These are phyloP conservation scores for Lepilemur ruficaudatus DNA, from an alignment of 2,797 vertebrate species.

Conservation along the genomic window DNA sequence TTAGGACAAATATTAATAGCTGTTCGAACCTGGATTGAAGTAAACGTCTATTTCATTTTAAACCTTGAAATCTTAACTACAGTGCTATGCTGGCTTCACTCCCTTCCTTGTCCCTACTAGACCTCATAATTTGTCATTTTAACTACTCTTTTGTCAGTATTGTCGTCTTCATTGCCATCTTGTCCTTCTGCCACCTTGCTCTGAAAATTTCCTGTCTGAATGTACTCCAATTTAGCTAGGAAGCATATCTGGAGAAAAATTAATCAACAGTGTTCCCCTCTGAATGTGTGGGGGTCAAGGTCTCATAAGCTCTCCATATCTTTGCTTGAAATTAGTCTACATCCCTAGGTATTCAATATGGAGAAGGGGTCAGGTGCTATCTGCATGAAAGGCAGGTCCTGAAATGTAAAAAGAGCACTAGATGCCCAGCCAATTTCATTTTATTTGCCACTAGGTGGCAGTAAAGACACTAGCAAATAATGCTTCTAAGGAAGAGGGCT, in stretches of 20 bases:
- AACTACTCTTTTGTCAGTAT: neutral
- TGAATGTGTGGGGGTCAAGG: neutral
- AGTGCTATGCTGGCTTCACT: neutral
- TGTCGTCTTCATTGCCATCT: neutral
- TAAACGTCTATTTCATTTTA: neutral
- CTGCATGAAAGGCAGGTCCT: neutral
- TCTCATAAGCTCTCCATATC: neutral
- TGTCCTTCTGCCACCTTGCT: neutral
- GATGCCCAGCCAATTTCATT: neutral
- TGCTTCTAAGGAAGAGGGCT: no score
- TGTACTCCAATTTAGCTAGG: neutral
- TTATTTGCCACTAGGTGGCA: constrained; percentile 60
- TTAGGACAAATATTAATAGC: neutral
- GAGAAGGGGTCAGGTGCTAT: neutral
- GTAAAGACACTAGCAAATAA: constrained; percentile 12
- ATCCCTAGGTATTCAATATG: neutral
- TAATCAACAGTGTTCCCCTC: neutral
- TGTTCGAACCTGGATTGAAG: neutral
- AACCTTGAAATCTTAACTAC: neutral
- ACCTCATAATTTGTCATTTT: neutral
- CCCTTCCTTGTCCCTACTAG: neutral
- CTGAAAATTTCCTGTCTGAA: neutral
- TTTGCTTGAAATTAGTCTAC: neutral
- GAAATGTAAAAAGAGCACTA: neutral
- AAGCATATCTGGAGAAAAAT: neutral